These are phyloP conservation scores for Macaria notata DNA, from an alignment of 2,888 invertebrate species.

Conservation along the genomic window DNA sequence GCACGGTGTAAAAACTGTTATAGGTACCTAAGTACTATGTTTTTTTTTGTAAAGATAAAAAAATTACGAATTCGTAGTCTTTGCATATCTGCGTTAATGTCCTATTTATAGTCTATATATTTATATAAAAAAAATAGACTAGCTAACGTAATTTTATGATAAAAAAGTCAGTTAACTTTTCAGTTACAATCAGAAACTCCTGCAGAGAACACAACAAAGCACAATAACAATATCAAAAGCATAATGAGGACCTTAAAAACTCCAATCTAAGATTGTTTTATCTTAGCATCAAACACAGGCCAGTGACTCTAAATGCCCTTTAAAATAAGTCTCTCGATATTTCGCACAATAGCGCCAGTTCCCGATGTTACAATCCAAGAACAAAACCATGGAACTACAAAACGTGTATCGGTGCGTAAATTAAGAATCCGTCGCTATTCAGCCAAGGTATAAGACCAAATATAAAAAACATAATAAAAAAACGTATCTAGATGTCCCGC, in stretches of 20 bases:
- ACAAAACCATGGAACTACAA: conserved; percentile 74
- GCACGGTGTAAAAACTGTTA: too few relatives aligned
- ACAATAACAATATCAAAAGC: too few relatives aligned
- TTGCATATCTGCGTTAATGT: too few relatives aligned
- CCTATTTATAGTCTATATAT: too few relatives aligned
- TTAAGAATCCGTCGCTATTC: conserved; percentile 74
- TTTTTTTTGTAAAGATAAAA: too few relatives aligned
- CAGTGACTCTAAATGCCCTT: conserved; percentile 28
- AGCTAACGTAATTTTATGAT: too few relatives aligned
- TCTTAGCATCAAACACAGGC: conserved; percentile 25
- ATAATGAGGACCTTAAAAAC: background rate
- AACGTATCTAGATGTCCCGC: conserved; percentile 79
- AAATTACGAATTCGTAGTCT: too few relatives aligned
- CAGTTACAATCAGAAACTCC: too few relatives aligned
- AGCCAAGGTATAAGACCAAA: conserved; percentile 64
- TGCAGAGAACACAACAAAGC: too few relatives aligned
- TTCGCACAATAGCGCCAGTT: conserved; percentile 48
- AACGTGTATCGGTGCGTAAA: conserved; percentile 79
- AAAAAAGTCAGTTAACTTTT: too few relatives aligned
- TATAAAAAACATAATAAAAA: conserved; percentile 66
- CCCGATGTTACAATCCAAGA: conserved; percentile 74
- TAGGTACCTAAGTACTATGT: too few relatives aligned
- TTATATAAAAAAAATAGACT: too few relatives aligned
- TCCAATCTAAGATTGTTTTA: conserved; percentile 14
- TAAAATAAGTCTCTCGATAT: conserved; percentile 42